Evolutionary conservation across 2,113 vertebrate species (phyloP).

Genomic region (Sorex araneus): DNA sequence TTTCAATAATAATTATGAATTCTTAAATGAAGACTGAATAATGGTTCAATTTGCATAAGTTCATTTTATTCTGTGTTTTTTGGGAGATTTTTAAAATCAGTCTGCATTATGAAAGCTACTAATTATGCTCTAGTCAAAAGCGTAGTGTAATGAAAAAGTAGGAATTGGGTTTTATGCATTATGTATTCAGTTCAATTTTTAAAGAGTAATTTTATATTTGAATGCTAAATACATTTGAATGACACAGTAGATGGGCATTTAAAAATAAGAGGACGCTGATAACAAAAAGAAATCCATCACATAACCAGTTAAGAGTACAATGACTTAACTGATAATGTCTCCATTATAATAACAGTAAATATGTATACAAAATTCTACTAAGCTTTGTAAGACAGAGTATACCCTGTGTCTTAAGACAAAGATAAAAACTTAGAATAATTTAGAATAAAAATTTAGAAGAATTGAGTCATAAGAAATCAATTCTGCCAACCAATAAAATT

Average conservation of each 20-base stretch:
- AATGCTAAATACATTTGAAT: conserved; percentile 67
- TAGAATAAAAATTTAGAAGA: no score
- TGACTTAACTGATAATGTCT: conserved; percentile 51
- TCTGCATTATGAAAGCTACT: conserved; percentile 55
- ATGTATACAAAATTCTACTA: conserved; percentile 42
- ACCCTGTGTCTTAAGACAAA: no score
- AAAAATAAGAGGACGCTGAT: conserved; percentile 72
- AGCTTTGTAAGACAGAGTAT: no score
- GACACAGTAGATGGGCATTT: conserved; percentile 51
- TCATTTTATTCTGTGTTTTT: conserved; percentile 21
- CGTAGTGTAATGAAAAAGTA: conserved; percentile 56
- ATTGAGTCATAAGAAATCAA: no score
- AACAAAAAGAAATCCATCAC: conserved; percentile 48
- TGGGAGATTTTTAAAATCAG: conserved; percentile 37
- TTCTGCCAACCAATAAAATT: no score
- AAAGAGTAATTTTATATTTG: conserved; percentile 65
- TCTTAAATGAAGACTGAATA: conserved; percentile 30
- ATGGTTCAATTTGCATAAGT: neutral
- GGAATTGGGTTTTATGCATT: conserved; percentile 70
- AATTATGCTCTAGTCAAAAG: conserved; percentile 77
- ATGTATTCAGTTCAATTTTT: conserved; percentile 77
- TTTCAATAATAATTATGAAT: conserved; percentile 16
- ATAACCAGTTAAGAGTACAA: neutral
- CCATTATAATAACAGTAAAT: neutral
- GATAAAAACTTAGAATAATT: no score